phyloP scores from a whole-genome alignment of 2,888 invertebrate species.

The Aleiodes leptofemur region DNA sequence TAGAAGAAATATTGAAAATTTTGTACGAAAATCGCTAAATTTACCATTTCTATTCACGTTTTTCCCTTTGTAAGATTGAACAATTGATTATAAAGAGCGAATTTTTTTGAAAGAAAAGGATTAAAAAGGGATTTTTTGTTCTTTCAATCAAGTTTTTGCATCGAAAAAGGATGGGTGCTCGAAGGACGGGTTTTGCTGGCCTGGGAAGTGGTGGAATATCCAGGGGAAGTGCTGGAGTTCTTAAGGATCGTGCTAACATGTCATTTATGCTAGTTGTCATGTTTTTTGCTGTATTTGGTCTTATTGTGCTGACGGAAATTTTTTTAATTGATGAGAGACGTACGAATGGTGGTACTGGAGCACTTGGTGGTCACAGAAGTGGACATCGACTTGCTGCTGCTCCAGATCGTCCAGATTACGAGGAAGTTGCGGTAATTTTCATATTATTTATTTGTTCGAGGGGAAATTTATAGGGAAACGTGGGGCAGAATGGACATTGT shows the following conservation, averaged over 20 bases:
- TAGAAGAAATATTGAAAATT: too few species aligned
- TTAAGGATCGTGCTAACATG: constrained; percentile 88
- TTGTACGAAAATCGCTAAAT: too few species aligned
- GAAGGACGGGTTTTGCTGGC: constrained; percentile 72
- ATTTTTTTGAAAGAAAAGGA: background rate
- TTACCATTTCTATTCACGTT: too few species aligned
- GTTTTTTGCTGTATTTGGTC: constrained; percentile 92
- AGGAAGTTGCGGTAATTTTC: constrained; percentile 78
- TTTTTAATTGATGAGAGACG: constrained; percentile 81
- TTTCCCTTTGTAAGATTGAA: too few species aligned
- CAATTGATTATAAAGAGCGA: too few species aligned
- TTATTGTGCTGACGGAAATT: constrained; percentile 91
- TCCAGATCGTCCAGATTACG: constrained; percentile 81
- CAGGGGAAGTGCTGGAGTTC: constrained; percentile 78
- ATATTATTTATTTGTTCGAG: background rate
- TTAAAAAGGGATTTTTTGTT: constrained; percentile 42
- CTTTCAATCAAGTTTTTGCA: background rate
- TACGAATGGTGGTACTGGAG: constrained; percentile 78
- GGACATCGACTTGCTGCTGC: constrained; percentile 76
- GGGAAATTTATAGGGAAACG: too few species aligned
- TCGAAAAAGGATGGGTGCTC: constrained; percentile 72
- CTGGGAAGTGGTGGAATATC: constrained; percentile 1
- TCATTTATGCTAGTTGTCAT: constrained; percentile 93
- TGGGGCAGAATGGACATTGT: too few species aligned
- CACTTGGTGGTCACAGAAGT: constrained; percentile 76